Conservation (phyloP, 2,888 invertebrate species). For the Erebia ligea region DNA sequence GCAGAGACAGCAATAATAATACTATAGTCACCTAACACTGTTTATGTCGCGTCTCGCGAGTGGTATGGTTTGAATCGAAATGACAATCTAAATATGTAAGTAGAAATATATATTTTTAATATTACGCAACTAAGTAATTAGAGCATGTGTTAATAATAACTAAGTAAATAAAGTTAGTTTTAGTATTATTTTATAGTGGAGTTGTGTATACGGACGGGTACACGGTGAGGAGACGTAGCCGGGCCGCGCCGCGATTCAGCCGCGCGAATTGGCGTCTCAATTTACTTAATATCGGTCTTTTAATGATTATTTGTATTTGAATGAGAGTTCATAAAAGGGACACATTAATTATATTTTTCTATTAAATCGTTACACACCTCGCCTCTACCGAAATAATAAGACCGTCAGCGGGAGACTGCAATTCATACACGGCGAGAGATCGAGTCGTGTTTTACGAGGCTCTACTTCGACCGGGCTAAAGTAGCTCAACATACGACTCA, state of each 20-base stretch:
- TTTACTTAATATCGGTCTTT: not conserved
- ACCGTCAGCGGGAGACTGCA: constrained; percentile 1
- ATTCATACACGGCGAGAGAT: constrained; percentile 8
- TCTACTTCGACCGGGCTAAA: constrained; percentile 9
- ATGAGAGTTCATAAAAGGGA: not conserved
- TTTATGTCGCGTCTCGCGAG: too few species aligned
- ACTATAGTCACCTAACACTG: too few species aligned
- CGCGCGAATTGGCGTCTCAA: not conserved
- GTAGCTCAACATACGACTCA: not conserved
- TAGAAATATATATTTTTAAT: too few species aligned
- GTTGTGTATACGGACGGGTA: too few species aligned
- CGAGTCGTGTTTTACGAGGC: constrained; percentile 9
- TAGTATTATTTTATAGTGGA: too few species aligned
- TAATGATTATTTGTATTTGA: not conserved
- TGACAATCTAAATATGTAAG: too few species aligned
- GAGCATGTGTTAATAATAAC: too few species aligned
- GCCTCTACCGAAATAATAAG: constrained; percentile 5
- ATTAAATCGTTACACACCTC: not conserved
- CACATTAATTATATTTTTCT: not conserved
- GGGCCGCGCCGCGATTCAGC: not conserved
- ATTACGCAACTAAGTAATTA: too few species aligned
- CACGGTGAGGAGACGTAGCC: too few species aligned
- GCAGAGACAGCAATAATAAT: too few species aligned
- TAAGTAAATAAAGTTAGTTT: too few species aligned
- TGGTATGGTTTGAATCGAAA: too few species aligned